Percentiles rank a stretch among this genome's conserved stretches.
These are phyloP conservation scores for Spicauda simplicius DNA, from an alignment of 2,888 invertebrate species.

Conservation along the genomic window DNA sequence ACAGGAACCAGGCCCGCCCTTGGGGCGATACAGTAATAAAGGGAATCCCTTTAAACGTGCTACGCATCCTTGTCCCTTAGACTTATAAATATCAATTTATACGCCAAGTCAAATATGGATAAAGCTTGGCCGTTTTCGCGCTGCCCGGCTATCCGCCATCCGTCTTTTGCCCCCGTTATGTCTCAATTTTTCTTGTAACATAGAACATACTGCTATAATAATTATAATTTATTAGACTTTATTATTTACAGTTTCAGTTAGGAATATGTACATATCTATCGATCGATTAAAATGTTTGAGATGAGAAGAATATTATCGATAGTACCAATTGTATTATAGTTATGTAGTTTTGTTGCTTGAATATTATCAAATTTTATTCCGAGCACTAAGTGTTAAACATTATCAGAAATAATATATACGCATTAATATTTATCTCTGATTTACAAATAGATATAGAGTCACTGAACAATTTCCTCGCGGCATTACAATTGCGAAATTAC, in stretches of 20 bases:
- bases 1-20: slow-evolving; percentile 76
- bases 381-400: neutral
- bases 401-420: neutral
- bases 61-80: slow-evolving; percentile 72
- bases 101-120: slow-evolving; percentile 77
- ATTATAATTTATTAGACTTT: neutral
- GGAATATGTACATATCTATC: neutral
- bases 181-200: slow-evolving; percentile 63
- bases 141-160: slow-evolving; percentile 69
- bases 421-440: neutral
- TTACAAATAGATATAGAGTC: slow-evolving; percentile 4
- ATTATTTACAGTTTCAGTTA: neutral
- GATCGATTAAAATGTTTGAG: no score
- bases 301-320: no score
- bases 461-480: slow-evolving; percentile 54
- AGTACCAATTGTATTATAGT: no score
- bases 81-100: slow-evolving; percentile 85
- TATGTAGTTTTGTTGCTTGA: no score
- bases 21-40: slow-evolving; percentile 77
- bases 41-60: slow-evolving; percentile 82
- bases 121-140: slow-evolving; percentile 75
- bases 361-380: neutral
- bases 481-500: slow-evolving; percentile 70
- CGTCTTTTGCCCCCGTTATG: slow-evolving; percentile 62
- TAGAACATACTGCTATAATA: slow-evolving; percentile 29